Conservation (phyloP, 1,140 invertebrate species). For the Heliconius eleuchia region DNA sequence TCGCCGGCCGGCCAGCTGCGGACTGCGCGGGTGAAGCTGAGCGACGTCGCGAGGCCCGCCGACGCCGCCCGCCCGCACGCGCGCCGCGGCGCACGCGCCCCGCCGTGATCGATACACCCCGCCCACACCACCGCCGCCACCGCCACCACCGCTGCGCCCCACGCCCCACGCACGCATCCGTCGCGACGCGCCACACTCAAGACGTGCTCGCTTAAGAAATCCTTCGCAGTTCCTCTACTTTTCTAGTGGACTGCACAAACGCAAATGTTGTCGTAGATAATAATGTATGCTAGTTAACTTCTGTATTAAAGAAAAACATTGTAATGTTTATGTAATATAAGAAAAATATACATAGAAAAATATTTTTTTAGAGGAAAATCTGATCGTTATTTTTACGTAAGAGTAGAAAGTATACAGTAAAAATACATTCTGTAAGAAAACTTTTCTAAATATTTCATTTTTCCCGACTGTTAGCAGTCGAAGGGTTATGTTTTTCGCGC, state of each 20-base stretch:
- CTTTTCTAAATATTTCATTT: too few relatives aligned
- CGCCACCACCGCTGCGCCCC: slow-evolving; percentile 52
- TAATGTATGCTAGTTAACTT: background rate
- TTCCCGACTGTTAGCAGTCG: too few relatives aligned
- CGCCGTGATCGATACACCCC: slow-evolving; percentile 75
- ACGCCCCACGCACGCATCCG: slow-evolving; percentile 57
- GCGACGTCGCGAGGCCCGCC: slow-evolving; percentile 48
- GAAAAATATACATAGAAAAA: too few relatives aligned
- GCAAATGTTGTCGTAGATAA: slow-evolving; percentile 28
- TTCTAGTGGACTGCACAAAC: slow-evolving; percentile 36
- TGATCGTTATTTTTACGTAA: too few relatives aligned
- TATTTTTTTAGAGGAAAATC: too few relatives aligned
- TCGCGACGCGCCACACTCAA: slow-evolving; percentile 58
- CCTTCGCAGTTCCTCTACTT: slow-evolving; percentile 40
- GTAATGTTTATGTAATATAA: too few relatives aligned
- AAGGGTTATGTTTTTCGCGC: too few relatives aligned
- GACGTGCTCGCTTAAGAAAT: slow-evolving; percentile 53
- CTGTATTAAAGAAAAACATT: background rate
- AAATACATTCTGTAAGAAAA: too few relatives aligned
- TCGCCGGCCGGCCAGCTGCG: slow-evolving; percentile 70
- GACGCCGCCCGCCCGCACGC: slow-evolving; percentile 52
- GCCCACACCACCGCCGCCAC: slow-evolving; percentile 57
- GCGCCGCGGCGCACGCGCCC: slow-evolving; percentile 73
- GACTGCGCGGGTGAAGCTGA: slow-evolving; percentile 67
- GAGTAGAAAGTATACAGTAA: too few relatives aligned